Conservation (phyloP, 2,113 vertebrate species). For the Coracopsis vasa region DNA sequence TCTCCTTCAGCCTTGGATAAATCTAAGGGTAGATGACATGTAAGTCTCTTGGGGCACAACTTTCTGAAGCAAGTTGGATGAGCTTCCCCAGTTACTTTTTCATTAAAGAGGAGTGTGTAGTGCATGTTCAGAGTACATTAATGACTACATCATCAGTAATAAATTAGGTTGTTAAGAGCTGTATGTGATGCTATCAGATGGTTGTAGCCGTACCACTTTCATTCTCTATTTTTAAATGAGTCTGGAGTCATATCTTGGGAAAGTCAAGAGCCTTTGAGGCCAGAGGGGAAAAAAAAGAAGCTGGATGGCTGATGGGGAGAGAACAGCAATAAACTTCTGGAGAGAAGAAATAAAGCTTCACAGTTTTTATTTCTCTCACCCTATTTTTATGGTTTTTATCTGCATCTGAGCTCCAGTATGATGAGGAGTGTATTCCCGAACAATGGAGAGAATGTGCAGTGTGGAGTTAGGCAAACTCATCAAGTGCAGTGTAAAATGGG, state of each 20-base stretch:
- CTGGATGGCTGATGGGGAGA: neutral
- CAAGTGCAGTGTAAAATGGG: neutral
- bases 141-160: constrained; percentile 60
- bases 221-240: constrained; percentile 30
- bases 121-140: constrained; percentile 42
- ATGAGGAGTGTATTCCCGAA: neutral
- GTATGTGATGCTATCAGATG: constrained; percentile 21
- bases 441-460: neutral
- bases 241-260: neutral
- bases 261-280: constrained; percentile 19
- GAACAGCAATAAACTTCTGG: neutral
- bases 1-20: constrained; percentile 41
- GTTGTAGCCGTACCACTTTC: neutral
- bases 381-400: neutral
- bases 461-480: accelerated
- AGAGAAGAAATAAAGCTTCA: neutral
- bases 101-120: constrained; percentile 19
- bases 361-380: neutral
- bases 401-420: neutral
- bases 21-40: constrained; percentile 57
- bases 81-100: constrained; percentile 43
- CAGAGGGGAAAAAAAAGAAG: neutral
- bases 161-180: constrained; percentile 43
- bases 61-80: constrained; percentile 51
- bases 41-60: constrained; percentile 8